Evolutionary conservation across 2,888 invertebrate species (phyloP).

Genomic region (Chaitophorus viminalis): DNA sequence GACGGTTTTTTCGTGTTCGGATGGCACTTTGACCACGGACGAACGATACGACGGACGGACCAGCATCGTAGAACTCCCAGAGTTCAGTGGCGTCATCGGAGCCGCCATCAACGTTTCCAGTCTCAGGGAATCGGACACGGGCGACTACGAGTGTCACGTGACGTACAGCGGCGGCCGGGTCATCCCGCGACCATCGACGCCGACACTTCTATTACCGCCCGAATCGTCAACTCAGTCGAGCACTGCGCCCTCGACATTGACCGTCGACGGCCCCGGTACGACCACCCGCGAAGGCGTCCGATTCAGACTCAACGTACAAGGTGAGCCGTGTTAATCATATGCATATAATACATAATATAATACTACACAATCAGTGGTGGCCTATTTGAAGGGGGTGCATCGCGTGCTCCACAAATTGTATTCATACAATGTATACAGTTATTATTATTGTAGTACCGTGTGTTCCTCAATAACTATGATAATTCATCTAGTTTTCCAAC

Average conservation of each 20-base stretch:
- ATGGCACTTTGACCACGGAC: constrained; percentile 75
- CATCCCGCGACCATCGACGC: not conserved
- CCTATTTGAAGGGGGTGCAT: too few relatives aligned
- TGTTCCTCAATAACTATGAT: too few relatives aligned
- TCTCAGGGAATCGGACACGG: constrained; percentile 88
- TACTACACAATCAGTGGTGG: too few relatives aligned
- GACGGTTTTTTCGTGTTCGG: constrained; percentile 84
- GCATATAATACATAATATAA: too few relatives aligned
- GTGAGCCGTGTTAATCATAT: not conserved
- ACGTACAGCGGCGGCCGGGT: not conserved
- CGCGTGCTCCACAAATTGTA: too few relatives aligned
- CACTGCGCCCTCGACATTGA: not conserved
- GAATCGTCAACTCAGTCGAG: not conserved
- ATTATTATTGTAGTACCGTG: too few relatives aligned
- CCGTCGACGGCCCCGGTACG: too few relatives aligned
- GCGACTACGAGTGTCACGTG: constrained; percentile 83
- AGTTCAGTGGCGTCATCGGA: constrained; percentile 65
- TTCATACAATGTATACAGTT: too few relatives aligned
- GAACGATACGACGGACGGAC: constrained; percentile 80
- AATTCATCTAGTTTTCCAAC: too few relatives aligned
- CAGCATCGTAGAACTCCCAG: constrained; percentile 69
- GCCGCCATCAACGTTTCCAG: constrained; percentile 81
- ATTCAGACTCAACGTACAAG: constrained; percentile 20
- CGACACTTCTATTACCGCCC: not conserved
- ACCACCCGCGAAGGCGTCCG: not conserved